Base-by-base conservation (phyloP, 2,888 invertebrate genomes). In the Lordiphosa andalusiaca region DNA sequence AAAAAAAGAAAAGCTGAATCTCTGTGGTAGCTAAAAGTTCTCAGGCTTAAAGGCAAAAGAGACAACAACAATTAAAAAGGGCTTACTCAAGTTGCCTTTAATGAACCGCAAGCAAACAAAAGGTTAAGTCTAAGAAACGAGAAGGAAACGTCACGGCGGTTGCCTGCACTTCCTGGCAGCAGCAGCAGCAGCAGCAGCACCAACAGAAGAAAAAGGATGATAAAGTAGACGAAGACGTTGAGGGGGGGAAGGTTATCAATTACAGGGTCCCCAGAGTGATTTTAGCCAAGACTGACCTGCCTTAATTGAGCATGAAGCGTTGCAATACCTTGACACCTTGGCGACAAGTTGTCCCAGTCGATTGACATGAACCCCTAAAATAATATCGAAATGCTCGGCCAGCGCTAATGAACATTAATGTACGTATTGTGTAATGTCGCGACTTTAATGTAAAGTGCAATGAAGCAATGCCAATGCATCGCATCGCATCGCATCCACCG, bases 381-480 rank as follows among this genome's bases (percentile, higher is more conserved):
- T 35, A 53, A 40, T 30, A 46, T 19, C 44, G 46, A 12, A 37
- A 19, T 12, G 13, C 25, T 21, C 39, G 49, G 19, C 47, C 60
- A 41, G 40, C 55, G 42, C 69, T 78, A 78, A 84, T 82, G 80
- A 78, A 74, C 78, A 78, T 75, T 75, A 84, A 82, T 80, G 71
- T 58, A 56, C 58, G 69, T 47, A 72, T 78, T 76, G 71, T 73
- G 66, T 73, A 73, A 75, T 75, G 81, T 84, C 67, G 72, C 84
- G 71, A 73, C 78, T 82, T 72, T 72, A 84, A 82, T 84, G 71
- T 80, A 78, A 72, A 82, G 75, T 84, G 80, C 80, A 80, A 80
- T 80, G 78, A 80, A 80, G 80, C 80, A 80, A 78, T 73, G 82
- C 78, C 73, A 67, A 66, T 19, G 55, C 23, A 44, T 23, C 6